Base-by-base conservation (phyloP, 2,888 invertebrate genomes). In the Drosophila infuscata region DNA sequence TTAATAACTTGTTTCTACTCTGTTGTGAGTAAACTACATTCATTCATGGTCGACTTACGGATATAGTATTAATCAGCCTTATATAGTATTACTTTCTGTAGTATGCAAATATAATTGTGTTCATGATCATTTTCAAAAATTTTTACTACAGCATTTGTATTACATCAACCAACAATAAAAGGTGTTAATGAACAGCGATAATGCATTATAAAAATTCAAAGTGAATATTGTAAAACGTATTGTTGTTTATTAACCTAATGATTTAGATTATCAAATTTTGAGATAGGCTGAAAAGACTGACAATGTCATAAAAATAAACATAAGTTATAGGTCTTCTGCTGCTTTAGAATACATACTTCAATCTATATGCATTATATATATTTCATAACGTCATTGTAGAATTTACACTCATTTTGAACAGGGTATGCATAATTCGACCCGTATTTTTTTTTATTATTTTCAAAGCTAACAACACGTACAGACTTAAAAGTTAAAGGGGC, bases 81-180 rank as follows among this genome's bases (percentile, higher is more conserved):
- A 43, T 62, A 17, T 52, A 46, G 15, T 32, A 20, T 20, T 53
- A 59, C 6, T 48, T 17, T 29, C 38, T 11, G 68, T 69, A 69
- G 68, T 59, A 68, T 58, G 41, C 68, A 53, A 68, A 68, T 53
- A 38, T 15, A 46, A 25, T 29, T 46, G 46, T 15, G 4, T 46
- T 46, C 25, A 46, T 15, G 3, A 25, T 46, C 25, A 33, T n/a
- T 51, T 17, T 25, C 20, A 32, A n/a, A 20, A 32, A 7, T 29
- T n/a, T 38, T 11, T 7, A 29, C 17, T 29, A 54, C 29, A 29
- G 36, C 17, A n/a, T n/a, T 38, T 30, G n/a, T 30, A 30, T 29
- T n/a, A 30, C 38, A 29, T 15, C 4, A 54, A n/a, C 1, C 35
- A 35, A 15, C 33, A 48, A 17, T 29, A 38, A 2, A 3, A 51